Evolutionary conservation across 2,888 invertebrate genomes (phyloP).

Genomic region (Tenthredo notha): DNA sequence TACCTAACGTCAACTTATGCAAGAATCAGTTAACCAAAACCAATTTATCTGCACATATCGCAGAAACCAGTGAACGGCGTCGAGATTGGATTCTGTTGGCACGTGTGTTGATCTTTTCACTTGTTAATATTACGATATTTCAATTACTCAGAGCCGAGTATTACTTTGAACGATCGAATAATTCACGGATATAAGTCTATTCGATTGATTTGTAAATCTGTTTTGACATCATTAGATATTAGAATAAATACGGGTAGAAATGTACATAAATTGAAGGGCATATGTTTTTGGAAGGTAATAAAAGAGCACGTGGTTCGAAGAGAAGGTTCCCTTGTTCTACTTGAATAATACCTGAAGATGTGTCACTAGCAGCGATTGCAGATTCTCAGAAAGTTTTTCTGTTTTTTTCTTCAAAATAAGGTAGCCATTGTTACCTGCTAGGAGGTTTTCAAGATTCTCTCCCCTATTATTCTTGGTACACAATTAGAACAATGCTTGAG

Average conservation of each 20-base stretch:
- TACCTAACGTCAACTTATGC: background rate
- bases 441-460: background rate
- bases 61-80: background rate
- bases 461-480: background rate
- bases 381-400: background rate
- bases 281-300: background rate
- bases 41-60: background rate
- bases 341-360: background rate
- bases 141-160: background rate
- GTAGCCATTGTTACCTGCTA: constrained; percentile 8
- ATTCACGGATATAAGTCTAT: background rate
- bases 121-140: background rate
- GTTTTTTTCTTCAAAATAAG: background rate
- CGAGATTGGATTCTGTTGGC: background rate
- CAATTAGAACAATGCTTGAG: constrained; percentile 21
- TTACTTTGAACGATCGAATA: background rate
- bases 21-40: background rate
- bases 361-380: constrained; percentile 2
- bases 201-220: background rate
- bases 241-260: background rate
- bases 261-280: background rate
- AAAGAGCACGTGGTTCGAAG: background rate
- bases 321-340: background rate
- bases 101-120: constrained; percentile 45
- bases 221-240: background rate